A percentile compares a stretch with the other conserved stretches of the same genome.
These are phyloP conservation scores for Catostylus mosaicus DNA, from an alignment of 30 jellyfish, hydroid and myxozoan genomes.

Conservation along the genomic window DNA sequence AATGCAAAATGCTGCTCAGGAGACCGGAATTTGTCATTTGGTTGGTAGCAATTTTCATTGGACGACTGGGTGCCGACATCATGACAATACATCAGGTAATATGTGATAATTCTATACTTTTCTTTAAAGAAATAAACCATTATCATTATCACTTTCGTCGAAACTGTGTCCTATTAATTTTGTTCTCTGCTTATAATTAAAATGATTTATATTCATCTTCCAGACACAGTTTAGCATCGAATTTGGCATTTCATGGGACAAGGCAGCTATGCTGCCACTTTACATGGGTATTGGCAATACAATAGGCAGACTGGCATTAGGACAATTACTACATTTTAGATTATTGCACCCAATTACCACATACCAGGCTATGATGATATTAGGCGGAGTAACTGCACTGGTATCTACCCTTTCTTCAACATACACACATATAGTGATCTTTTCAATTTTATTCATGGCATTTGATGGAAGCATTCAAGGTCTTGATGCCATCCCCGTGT, in stretches of 20 bases:
- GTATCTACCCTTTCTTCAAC: constrained; percentile 18
- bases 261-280: constrained; percentile 45
- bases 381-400: constrained; percentile 28
- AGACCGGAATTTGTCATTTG: constrained; percentile 4
- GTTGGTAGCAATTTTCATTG: constrained; percentile 17
- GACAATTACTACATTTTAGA: constrained; percentile 17
- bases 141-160: too few relatives aligned
- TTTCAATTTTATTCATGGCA: constrained; percentile 23
- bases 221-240: constrained; percentile 39
- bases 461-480: constrained; percentile 38
- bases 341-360: constrained; percentile 10
- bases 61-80: constrained; percentile 25
- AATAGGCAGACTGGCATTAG: constrained; percentile 27
- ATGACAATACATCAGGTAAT: constrained; percentile 35
- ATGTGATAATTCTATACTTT: too few relatives aligned
- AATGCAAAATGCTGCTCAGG: background rate
- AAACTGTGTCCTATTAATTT: too few relatives aligned
- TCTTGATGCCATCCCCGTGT: constrained; percentile 35
- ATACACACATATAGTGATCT: constrained; percentile 9
- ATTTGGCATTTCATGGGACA: constrained; percentile 37
- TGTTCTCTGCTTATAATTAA: too few relatives aligned
- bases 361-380: constrained; percentile 17
- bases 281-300: constrained; percentile 43
- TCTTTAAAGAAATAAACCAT: too few relatives aligned
- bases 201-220: too few relatives aligned